These are phyloP conservation scores for Trachelus troglodyta DNA, from an alignment of 2,888 invertebrate genomes.

Conservation along the genomic window DNA sequence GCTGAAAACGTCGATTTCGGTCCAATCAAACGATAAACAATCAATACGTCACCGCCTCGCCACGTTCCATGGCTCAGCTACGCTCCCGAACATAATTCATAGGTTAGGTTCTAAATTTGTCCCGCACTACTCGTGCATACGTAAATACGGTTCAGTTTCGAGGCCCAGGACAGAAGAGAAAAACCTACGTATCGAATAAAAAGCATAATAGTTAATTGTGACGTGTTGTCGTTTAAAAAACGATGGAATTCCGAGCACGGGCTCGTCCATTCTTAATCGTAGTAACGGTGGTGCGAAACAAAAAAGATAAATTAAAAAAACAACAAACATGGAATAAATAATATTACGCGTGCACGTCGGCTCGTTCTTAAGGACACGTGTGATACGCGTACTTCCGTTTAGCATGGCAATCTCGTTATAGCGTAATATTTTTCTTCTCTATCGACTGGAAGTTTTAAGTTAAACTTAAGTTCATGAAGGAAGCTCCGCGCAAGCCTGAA, in stretches of 20 bases:
- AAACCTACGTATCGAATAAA: neutral
- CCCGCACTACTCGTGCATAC: slow-evolving; percentile 3
- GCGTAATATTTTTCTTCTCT: neutral
- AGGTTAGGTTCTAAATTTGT: slow-evolving; percentile 32
- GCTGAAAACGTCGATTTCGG: slow-evolving; percentile 61
- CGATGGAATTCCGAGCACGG: neutral
- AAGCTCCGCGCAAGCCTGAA: neutral
- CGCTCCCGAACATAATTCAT: slow-evolving; percentile 51
- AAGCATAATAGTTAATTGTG: neutral
- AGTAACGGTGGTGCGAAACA: neutral
- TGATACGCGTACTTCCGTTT: neutral
- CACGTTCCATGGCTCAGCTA: slow-evolving; percentile 61
- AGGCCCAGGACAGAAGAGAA: slow-evolving; percentile 1
- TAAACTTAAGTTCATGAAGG: neutral
- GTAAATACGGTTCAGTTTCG: neutral
- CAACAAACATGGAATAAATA: neutral
- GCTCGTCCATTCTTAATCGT: neutral
- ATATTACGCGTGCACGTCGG: neutral
- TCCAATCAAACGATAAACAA: slow-evolving; percentile 49
- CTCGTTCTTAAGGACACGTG: neutral
- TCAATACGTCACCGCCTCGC: slow-evolving; percentile 59
- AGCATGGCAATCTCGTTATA: neutral
- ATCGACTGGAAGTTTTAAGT: neutral
- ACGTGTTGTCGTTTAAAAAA: neutral
- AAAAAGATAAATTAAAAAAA: neutral